Percentiles rank a stretch among this genome's conserved stretches.
phyloP scores from a whole-genome alignment of 1,140 invertebrate species.

The Meteorus sp. region DNA sequence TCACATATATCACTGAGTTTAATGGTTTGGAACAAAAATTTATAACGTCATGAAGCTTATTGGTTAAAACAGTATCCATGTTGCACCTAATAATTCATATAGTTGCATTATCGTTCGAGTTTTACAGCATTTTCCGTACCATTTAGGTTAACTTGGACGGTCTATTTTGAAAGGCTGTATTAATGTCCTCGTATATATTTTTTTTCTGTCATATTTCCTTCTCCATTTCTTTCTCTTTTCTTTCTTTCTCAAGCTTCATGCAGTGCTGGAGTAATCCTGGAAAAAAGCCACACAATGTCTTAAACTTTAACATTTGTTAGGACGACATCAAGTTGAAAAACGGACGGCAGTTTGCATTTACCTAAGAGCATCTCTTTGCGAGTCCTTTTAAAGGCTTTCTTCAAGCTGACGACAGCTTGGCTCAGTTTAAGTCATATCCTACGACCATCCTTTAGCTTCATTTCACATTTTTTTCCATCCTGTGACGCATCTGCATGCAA shows the following conservation, averaged over 20 bases:
- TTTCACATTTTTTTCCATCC: background rate
- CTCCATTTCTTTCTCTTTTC: background rate
- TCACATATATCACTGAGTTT: background rate
- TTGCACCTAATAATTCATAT: background rate
- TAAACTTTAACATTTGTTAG: slow-evolving; percentile 12
- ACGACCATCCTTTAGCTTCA: background rate
- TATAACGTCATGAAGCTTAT: slow-evolving; percentile 1
- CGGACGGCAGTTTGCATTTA: slow-evolving; percentile 17
- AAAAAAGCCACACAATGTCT: slow-evolving; percentile 12
- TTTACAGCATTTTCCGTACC: slow-evolving; percentile 5
- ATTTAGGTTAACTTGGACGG: slow-evolving; percentile 6
- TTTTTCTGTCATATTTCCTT: background rate
- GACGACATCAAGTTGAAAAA: slow-evolving; percentile 18
- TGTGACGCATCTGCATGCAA: background rate
- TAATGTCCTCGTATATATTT: background rate
- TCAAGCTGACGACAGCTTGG: background rate
- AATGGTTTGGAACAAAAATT: slow-evolving; percentile 5
- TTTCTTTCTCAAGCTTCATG: slow-evolving; percentile 1
- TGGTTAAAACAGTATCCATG: slow-evolving; percentile 8
- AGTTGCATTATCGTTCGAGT: background rate
- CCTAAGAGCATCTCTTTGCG: slow-evolving; percentile 3
- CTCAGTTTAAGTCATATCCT: no score
- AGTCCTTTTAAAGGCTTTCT: slow-evolving; percentile 18
- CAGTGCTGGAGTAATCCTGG: slow-evolving; percentile 6
- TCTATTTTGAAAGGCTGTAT: background rate